Base-by-base conservation (phyloP, 2,113 vertebrate species). In the Scatophagus argus region DNA sequence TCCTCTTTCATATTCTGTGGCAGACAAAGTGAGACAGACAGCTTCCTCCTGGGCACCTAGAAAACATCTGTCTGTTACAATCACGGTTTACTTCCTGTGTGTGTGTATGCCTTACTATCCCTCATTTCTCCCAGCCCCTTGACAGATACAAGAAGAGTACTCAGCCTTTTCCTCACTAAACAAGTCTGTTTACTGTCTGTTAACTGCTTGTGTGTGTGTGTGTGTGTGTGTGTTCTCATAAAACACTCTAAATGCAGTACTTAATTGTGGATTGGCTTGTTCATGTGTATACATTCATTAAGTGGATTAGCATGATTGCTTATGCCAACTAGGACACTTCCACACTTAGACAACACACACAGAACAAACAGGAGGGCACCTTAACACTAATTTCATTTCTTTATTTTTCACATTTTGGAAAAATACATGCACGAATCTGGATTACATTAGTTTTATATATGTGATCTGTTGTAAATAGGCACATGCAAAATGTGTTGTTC, bases 1-100 rank as follows among this genome's bases (percentile, higher is more conserved):
- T 70, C 64, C 61, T 83, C 61, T 88, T 79, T 86, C 60, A 59
- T 88, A 77, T 84, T 86, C 9, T 3, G 5, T n/a, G 31, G 62
- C 44, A 86, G 74, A 86, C 68, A 88, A 82, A 90, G 68, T 74
- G 74, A 83, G 74, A 76, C 71, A 85, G 88, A 78, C 83, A 79
- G 61, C 49, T 79, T 83, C 76, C 84, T 89, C 83, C 75, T 84
- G 80, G 82, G 85, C 84, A 77, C 66, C 31, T 52, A 52, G 73
- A 86, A 83, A 89, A 88, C 87, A 88, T 88, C 87, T 88, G 88
- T 87, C 91, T 86, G 81, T 78, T 81, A 86, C 80, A 81, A 87
- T 91, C 76, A 84, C 60, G 21, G 34, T 69, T 78, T 87, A 75
- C 61, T 67, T 44, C 58, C 17, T n/a, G 52, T 38, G 63, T 73